Evolutionary conservation across 1,140 invertebrate genomes (phyloP).

Genomic region (Drosophila mauritiana): DNA sequence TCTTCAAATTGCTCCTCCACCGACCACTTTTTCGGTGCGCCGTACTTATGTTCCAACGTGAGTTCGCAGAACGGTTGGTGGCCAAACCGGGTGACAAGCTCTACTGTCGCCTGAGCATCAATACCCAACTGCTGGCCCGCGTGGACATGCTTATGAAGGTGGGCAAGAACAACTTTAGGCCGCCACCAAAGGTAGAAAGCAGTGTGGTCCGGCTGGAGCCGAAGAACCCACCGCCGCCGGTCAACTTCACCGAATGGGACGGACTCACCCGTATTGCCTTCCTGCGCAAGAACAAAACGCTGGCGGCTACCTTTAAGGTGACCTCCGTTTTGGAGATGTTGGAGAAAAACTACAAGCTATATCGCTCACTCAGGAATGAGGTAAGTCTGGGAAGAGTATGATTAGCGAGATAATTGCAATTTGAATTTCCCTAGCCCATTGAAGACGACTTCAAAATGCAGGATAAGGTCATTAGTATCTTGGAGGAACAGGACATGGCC

Average conservation of each 20-base stretch:
- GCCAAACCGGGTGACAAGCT: slow-evolving; percentile 99
- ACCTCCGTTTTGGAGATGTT: slow-evolving; percentile 92
- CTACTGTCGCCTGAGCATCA: slow-evolving; percentile 98
- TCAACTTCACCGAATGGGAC: slow-evolving; percentile 99
- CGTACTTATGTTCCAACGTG: slow-evolving; percentile 99
- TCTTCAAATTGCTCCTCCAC: slow-evolving; percentile 98
- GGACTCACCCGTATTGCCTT: slow-evolving; percentile 97
- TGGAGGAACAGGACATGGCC: slow-evolving; percentile 88
- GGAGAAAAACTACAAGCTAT: slow-evolving; percentile 96
- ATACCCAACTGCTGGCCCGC: slow-evolving; percentile 97
- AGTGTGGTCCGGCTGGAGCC: slow-evolving; percentile 99
- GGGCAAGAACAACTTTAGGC: slow-evolving; percentile 99
- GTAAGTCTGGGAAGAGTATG: slow-evolving; percentile 85
- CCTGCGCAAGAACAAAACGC: slow-evolving; percentile 97
- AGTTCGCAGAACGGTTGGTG: slow-evolving; percentile 98
- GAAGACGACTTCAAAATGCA: slow-evolving; percentile 95
- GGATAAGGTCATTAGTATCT: slow-evolving; percentile 91
- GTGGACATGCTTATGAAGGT: slow-evolving; percentile 99
- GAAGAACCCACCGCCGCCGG: slow-evolving; percentile 96
- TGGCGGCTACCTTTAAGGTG: slow-evolving; percentile 94
- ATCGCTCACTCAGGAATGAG: slow-evolving; percentile 94
- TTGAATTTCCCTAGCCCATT: slow-evolving; percentile 87
- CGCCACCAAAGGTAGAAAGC: slow-evolving; percentile 99
- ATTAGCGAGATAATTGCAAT: background rate
- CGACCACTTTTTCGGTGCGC: slow-evolving; percentile 95